Conservation (phyloP, 2,888 invertebrate genomes). For the Agrochola lychnidis region DNA sequence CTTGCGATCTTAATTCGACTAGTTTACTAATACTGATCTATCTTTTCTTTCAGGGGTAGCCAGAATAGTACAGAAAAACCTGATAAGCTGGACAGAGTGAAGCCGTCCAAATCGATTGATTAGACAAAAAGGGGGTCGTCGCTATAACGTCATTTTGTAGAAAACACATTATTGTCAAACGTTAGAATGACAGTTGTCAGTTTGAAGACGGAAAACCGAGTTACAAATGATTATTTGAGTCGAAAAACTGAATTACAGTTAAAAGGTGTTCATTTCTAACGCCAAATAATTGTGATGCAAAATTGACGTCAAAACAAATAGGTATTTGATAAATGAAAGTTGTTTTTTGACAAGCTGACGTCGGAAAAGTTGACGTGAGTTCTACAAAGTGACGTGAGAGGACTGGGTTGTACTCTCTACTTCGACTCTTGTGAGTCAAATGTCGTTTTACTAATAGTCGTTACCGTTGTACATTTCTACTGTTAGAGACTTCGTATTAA, state of each 20-base stretch:
- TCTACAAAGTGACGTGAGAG: conserved; percentile 54
- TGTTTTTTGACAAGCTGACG: conserved; percentile 5
- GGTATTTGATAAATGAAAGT: conserved; percentile 1
- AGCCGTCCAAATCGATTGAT: conserved; percentile 89
- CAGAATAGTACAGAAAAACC: conserved; percentile 84
- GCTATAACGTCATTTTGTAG: conserved; percentile 52
- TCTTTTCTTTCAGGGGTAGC: conserved; percentile 79
- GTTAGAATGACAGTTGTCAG: background rate
- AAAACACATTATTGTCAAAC: background rate
- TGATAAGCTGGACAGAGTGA: conserved; percentile 82
- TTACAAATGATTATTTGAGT: background rate
- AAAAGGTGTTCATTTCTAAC: background rate
- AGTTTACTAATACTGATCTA: background rate
- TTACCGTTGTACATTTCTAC: conserved; percentile 79
- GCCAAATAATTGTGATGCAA: background rate
- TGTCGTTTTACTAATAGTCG: conserved; percentile 68
- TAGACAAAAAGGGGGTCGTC: conserved; percentile 67
- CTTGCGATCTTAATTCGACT: background rate
- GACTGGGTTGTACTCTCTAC: conserved; percentile 57
- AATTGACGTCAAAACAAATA: background rate
- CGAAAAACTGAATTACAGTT: conserved; percentile 13
- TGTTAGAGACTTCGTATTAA: conserved; percentile 79
- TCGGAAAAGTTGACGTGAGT: conserved; percentile 13
- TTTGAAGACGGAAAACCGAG: conserved; percentile 1
- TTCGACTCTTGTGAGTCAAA: conserved; percentile 61